These are phyloP conservation scores for Apus apus DNA, from an alignment of 2,113 vertebrate species.

Conservation along the genomic window DNA sequence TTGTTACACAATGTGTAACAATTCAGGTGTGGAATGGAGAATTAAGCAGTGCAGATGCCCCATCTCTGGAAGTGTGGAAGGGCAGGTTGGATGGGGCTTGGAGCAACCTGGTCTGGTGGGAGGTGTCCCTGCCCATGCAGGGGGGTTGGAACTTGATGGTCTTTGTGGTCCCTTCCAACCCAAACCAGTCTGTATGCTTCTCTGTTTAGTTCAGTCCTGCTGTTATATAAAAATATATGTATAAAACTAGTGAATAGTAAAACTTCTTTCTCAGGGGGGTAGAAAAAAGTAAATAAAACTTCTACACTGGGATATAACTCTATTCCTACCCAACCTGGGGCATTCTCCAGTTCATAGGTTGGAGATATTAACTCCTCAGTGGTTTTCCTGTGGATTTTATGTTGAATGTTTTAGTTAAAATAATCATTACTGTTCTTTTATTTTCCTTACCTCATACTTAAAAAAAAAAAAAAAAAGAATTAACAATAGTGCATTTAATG, in stretches of 20 bases:
- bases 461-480: not conserved
- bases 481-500: too few species aligned
- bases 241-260: not conserved
- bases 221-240: not conserved
- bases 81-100: too few species aligned
- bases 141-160: too few species aligned
- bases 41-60: not conserved
- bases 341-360: not conserved
- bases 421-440: slow-evolving; percentile 24
- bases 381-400: not conserved
- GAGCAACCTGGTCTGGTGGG: too few species aligned
- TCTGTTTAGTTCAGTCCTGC: not conserved
- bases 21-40: not conserved
- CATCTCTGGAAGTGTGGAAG: too few species aligned
- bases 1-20: not conserved
- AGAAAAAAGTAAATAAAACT: not conserved
- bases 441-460: slow-evolving; percentile 19
- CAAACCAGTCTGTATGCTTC: not conserved
- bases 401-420: slow-evolving; percentile 32
- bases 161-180: too few species aligned
- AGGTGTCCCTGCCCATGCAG: too few species aligned
- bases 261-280: not conserved
- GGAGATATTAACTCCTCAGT: not conserved
- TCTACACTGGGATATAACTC: not conserved
- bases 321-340: not conserved